phyloP scores from a whole-genome alignment of 2,888 invertebrate species.

The Megamerina dolium region DNA sequence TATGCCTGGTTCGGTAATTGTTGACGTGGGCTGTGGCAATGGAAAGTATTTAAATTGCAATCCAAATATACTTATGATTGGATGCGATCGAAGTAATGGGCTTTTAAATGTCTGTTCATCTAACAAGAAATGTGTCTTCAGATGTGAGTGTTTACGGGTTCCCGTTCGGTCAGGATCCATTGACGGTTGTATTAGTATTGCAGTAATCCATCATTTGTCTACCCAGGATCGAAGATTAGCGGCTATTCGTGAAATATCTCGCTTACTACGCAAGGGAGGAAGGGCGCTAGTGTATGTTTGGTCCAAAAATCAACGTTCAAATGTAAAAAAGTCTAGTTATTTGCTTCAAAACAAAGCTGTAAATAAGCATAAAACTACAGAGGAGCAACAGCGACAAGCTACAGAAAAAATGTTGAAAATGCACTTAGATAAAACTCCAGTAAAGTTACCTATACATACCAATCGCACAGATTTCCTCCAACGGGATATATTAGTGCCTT shows the following conservation, averaged over 20 bases:
- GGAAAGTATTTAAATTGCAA: constrained; percentile 79
- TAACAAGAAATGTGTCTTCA: constrained; percentile 57
- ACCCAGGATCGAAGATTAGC: constrained; percentile 69
- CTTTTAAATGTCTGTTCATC: constrained; percentile 59
- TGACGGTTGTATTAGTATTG: constrained; percentile 87
- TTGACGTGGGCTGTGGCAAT: constrained; percentile 97
- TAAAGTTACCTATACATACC: constrained; percentile 67
- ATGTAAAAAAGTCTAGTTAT: constrained; percentile 62
- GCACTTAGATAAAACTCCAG: constrained; percentile 20
- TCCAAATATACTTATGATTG: constrained; percentile 54
- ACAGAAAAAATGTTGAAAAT: constrained; percentile 26
- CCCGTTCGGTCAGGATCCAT: constrained; percentile 63
- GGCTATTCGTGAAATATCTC: constrained; percentile 70
- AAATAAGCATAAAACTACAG: constrained; percentile 45
- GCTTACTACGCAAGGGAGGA: constrained; percentile 69
- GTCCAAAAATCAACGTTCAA: constrained; percentile 80
- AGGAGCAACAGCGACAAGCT: constrained; percentile 38
- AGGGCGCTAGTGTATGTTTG: constrained; percentile 87
- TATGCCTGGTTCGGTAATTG: constrained; percentile 61
- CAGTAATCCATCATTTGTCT: constrained; percentile 93
- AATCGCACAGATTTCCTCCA: constrained; percentile 87
- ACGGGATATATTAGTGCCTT: constrained; percentile 90
- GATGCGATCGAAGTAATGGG: constrained; percentile 72
- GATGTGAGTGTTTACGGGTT: constrained; percentile 68
- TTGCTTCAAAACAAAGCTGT: constrained; percentile 58